Evolutionary conservation across 64 coral and sea anemone genomes (phyloP).

Genomic region (Porites australiensis): DNA sequence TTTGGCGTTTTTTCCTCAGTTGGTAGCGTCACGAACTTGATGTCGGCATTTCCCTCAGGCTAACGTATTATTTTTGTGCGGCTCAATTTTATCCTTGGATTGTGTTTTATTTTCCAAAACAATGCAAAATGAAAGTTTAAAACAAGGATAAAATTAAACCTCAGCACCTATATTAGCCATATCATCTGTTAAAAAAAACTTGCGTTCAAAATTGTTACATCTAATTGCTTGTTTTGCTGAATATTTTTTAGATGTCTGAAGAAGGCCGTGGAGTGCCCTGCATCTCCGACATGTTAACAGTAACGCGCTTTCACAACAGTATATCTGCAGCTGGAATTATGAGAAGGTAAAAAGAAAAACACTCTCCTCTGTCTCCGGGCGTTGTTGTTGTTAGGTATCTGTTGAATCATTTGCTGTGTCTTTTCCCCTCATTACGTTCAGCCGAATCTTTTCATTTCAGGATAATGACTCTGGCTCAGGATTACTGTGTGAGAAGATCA

Average conservation of each 20-base stretch:
- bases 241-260: conserved; percentile 62
- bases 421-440: neutral
- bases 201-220: neutral
- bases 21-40: no score
- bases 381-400: no score
- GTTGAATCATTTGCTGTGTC: neutral
- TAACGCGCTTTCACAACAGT: conserved; percentile 75
- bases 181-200: neutral
- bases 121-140: no score
- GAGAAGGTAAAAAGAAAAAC: conserved; percentile 56
- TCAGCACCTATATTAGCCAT: no score
- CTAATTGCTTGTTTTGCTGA: neutral
- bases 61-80: no score
- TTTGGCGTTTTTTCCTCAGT: no score
- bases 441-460: conserved; percentile 5
- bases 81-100: no score
- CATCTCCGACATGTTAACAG: conserved; percentile 87
- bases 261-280: conserved; percentile 87
- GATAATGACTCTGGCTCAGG: conserved; percentile 85
- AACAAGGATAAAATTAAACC: no score
- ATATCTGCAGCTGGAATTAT: conserved; percentile 41
- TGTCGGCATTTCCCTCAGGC: no score
- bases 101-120: no score
- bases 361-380: no score
- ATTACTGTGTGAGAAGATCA: conserved; percentile 78